phyloP scores from a whole-genome alignment of 2,113 vertebrate species.

The Motacilla tschutschensis region DNA sequence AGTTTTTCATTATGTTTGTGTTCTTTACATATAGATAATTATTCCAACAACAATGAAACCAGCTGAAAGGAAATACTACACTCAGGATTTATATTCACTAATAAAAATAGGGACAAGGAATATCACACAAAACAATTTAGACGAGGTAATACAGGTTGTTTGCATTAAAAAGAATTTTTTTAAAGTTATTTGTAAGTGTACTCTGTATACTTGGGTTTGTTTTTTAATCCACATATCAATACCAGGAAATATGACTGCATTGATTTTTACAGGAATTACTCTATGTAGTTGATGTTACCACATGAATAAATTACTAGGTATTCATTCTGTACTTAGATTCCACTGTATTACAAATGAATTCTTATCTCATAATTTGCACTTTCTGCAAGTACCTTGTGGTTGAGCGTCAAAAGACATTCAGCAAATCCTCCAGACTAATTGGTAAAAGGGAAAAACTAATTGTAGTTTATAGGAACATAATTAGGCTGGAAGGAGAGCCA shows the following conservation, averaged over 20 bases:
- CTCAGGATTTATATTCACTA: neutral
- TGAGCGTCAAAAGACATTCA: constrained; percentile 40
- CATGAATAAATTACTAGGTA: constrained; percentile 33
- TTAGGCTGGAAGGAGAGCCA: neutral
- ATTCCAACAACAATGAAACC: neutral
- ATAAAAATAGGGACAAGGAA: neutral
- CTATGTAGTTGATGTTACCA: neutral
- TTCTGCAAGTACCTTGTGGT: constrained; percentile 43
- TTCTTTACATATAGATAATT: neutral
- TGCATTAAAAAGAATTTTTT: neutral
- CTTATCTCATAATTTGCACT: constrained; percentile 47
- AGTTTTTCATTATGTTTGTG: neutral
- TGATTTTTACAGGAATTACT: constrained; percentile 42
- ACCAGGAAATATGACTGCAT: constrained; percentile 20
- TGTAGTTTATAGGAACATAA: constrained; percentile 17
- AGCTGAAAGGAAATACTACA: neutral
- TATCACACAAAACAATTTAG: neutral
- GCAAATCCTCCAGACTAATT: constrained; percentile 50
- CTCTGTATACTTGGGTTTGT: neutral
- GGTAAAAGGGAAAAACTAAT: constrained; percentile 58
- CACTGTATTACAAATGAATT: constrained; percentile 37
- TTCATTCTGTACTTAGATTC: constrained; percentile 43
- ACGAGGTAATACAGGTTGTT: neutral
- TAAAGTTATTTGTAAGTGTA: neutral
- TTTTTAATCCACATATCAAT: constrained; percentile 2